A percentile compares a stretch with the other conserved stretches of the same genome.
These are phyloP conservation scores for Copidosoma floridanum DNA, from an alignment of 1,140 invertebrate species.

Conservation along the genomic window DNA sequence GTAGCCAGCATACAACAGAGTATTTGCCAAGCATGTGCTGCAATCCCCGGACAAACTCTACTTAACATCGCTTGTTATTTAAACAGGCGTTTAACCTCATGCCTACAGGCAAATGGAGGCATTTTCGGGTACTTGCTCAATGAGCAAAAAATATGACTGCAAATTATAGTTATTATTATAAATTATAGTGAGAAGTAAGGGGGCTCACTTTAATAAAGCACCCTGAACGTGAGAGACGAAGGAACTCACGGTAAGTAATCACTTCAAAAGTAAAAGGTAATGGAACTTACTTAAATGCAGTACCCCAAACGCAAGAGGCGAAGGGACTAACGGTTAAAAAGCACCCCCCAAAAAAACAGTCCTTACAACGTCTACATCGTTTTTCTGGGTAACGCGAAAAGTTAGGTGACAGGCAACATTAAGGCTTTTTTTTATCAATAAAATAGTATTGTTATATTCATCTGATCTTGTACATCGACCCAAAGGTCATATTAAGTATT, in stretches of 20 bases:
- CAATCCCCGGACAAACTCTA: not conserved
- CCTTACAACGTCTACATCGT: no score
- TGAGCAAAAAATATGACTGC: not conserved
- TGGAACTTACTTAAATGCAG: no score
- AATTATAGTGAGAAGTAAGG: constrained; percentile 1
- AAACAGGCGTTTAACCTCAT: not conserved
- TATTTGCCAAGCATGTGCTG: not conserved
- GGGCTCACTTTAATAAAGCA: not conserved
- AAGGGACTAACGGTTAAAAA: no score
- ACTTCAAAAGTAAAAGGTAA: no score
- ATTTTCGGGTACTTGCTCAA: not conserved
- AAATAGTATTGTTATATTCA: no score
- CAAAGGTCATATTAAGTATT: no score
- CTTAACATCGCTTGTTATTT: not conserved
- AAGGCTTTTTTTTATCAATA: no score
- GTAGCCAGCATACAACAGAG: not conserved
- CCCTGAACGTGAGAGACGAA: not conserved
- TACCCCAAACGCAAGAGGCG: no score
- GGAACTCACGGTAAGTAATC: not conserved
- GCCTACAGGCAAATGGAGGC: not conserved
- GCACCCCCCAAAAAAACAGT: no score
- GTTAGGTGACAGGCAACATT: no score
- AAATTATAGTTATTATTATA: not conserved
- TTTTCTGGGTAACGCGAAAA: no score
- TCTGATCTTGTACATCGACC: no score